These are phyloP conservation scores for Brachylomia viminalis DNA, from an alignment of 2,888 invertebrate species.

Conservation along the genomic window DNA sequence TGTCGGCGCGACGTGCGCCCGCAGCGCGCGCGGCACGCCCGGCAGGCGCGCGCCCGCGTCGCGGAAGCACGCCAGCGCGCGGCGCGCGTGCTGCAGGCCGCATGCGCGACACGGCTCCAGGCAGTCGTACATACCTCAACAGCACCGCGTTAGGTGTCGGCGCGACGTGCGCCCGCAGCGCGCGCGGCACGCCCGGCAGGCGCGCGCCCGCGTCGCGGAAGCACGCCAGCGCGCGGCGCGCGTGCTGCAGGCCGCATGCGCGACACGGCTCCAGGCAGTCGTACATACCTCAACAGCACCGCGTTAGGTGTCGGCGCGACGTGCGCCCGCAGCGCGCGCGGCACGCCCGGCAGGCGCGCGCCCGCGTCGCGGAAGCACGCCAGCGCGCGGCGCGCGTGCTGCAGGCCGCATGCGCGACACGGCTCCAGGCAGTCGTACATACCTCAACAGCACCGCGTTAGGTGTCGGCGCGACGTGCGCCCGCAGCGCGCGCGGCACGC, in stretches of 20 bases:
- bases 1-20: conserved; percentile 85
- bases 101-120: conserved; percentile 96
- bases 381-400: conserved; percentile 94
- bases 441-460: no score
- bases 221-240: conserved; percentile 94
- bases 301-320: conserved; percentile 86
- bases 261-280: conserved; percentile 96
- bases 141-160: no score
- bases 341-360: conserved; percentile 95
- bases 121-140: no score
- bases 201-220: conserved; percentile 95
- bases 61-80: conserved; percentile 95
- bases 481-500: conserved; percentile 91
- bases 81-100: conserved; percentile 93
- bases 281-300: no score
- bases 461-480: conserved; percentile 86
- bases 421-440: conserved; percentile 96
- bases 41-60: conserved; percentile 94
- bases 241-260: conserved; percentile 94
- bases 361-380: conserved; percentile 95
- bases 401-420: conserved; percentile 95
- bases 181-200: conserved; percentile 94
- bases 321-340: conserved; percentile 85
- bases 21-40: conserved; percentile 92
- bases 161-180: conserved; percentile 82